Conservation (phyloP, 2,113 vertebrate genomes). For the Heloderma charlesbogerti region DNA sequence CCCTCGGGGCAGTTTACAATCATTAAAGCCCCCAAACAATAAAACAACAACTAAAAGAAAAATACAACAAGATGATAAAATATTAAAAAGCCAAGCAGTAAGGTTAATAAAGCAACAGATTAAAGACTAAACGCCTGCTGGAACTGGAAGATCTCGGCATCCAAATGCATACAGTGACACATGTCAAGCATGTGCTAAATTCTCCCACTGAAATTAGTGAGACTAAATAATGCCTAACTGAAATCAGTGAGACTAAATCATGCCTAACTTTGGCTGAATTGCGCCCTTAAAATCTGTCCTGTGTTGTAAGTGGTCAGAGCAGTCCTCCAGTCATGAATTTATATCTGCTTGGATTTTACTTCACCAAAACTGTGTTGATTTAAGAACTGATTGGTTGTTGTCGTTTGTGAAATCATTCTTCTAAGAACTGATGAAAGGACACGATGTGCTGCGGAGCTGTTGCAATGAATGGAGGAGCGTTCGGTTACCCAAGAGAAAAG, state of each 20-base stretch:
- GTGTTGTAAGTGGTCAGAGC: background rate
- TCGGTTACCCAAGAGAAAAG: conserved; percentile 60
- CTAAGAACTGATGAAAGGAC: background rate
- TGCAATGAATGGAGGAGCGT: conserved; percentile 37
- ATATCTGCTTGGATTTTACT: background rate
- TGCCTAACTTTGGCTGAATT: background rate
- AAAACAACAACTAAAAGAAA: no score
- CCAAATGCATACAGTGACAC: no score
- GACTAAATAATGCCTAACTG: no score
- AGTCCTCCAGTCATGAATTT: background rate
- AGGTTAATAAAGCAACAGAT: no score
- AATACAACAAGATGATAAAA: no score
- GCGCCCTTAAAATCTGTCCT: background rate
- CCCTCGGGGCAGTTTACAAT: no score
- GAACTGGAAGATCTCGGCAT: no score
- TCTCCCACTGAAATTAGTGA: background rate
- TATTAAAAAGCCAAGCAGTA: no score
- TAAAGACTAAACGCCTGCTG: no score
- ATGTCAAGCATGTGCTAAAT: background rate
- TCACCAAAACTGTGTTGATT: background rate
- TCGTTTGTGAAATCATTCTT: conserved; percentile 18
- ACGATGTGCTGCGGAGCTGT: conserved; percentile 47
- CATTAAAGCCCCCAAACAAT: no score
- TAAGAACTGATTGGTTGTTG: conserved; percentile 19
- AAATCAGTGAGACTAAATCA: background rate